Conservation (phyloP, 2,888 invertebrate species). For the Miltochrista miniata region DNA sequence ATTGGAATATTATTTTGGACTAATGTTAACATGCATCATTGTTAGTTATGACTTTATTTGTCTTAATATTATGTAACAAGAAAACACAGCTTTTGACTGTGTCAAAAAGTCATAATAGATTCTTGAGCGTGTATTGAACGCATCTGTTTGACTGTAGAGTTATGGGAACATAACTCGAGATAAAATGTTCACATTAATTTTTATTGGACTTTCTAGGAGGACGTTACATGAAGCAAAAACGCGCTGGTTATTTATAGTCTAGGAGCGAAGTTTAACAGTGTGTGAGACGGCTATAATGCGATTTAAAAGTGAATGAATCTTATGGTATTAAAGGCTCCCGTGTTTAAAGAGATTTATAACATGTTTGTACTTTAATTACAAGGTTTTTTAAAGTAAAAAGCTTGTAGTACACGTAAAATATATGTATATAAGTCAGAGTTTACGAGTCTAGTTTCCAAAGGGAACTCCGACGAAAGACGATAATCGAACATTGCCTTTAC, state of each 20-base stretch:
- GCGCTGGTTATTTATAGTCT: constrained; percentile 27
- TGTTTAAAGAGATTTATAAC: constrained; percentile 18
- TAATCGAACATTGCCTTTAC: constrained; percentile 10
- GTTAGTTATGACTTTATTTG: constrained; percentile 47
- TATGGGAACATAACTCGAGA: constrained; percentile 25
- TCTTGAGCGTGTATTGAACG: constrained; percentile 19
- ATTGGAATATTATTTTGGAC: constrained; percentile 36
- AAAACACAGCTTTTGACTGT: constrained; percentile 44
- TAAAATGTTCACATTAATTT: constrained; percentile 36
- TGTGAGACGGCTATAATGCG: constrained; percentile 22
- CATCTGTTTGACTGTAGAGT: constrained; percentile 24
- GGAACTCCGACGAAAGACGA: constrained; percentile 11
- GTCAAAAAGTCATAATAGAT: constrained; percentile 38
- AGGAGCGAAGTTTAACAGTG: constrained; percentile 25
- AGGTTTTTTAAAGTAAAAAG: too few relatives aligned
- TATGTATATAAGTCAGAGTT: background rate
- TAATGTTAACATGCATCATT: constrained; percentile 41
- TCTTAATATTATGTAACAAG: constrained; percentile 43
- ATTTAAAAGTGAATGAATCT: constrained; percentile 25
- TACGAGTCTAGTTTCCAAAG: constrained; percentile 5
- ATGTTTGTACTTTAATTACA: too few relatives aligned
- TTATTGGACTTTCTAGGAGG: constrained; percentile 29
- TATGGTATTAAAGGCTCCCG: constrained; percentile 13
- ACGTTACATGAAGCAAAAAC: constrained; percentile 17
- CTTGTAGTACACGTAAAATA: constrained; percentile 8